These are phyloP conservation scores for Eremobia ochroleuca DNA, from an alignment of 2,888 invertebrate genomes.

Conservation along the genomic window DNA sequence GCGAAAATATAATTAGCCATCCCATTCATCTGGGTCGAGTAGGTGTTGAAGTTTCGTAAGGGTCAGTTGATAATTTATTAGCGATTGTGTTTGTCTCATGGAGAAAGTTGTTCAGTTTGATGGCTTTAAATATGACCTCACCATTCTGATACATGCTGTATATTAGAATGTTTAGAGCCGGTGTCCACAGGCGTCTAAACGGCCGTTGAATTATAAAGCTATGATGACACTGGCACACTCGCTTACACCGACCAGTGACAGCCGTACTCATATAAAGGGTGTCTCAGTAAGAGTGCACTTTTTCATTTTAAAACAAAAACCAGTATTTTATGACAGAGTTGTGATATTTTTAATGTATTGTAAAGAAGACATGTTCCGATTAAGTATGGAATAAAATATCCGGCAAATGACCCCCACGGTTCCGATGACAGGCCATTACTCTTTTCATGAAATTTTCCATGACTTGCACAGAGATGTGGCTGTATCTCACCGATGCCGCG, in stretches of 20 bases:
- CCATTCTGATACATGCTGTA: neutral
- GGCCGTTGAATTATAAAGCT: constrained; percentile 64
- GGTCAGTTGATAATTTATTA: neutral
- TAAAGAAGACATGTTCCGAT: too few relatives aligned
- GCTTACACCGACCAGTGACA: constrained; percentile 69
- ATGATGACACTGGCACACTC: constrained; percentile 65
- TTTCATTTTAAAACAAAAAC: too few relatives aligned
- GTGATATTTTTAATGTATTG: too few relatives aligned
- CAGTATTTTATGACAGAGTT: too few relatives aligned
- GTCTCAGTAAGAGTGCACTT: too few relatives aligned
- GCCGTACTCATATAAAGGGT: constrained; percentile 77
- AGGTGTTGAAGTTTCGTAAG: neutral
- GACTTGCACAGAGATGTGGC: too few relatives aligned
- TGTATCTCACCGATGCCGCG: too few relatives aligned
- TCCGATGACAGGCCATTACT: too few relatives aligned
- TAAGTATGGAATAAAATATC: too few relatives aligned
- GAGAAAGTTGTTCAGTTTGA: neutral
- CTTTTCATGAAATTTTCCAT: too few relatives aligned
- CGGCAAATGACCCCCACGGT: too few relatives aligned
- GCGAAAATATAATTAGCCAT: neutral
- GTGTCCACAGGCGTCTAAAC: constrained; percentile 22
- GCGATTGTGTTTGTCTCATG: neutral
- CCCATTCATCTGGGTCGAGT: neutral
- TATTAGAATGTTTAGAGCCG: neutral
- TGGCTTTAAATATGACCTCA: neutral